Conservation (phyloP, 2,113 vertebrate genomes). For the Gobio gobio region DNA sequence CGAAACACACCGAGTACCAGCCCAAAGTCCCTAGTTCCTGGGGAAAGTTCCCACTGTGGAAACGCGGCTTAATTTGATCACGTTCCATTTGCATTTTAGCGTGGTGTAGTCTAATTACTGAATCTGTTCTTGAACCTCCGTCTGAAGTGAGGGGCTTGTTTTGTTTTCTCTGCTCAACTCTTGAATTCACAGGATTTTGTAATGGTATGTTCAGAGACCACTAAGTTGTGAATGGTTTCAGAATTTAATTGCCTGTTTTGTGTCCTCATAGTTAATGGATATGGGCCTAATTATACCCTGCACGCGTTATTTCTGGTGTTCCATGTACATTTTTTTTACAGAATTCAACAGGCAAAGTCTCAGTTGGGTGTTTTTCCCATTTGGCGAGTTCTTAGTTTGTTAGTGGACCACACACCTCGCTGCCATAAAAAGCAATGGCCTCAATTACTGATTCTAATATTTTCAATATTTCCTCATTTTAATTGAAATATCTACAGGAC, state of each 20-base stretch:
- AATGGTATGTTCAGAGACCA: background rate
- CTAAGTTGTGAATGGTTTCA: background rate
- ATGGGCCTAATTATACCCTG: slow-evolving; percentile 9
- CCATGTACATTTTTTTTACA: background rate
- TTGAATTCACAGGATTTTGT: slow-evolving; percentile 4
- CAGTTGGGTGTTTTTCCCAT: slow-evolving; percentile 39
- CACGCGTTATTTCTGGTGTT: background rate
- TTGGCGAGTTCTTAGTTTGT: slow-evolving; percentile 35
- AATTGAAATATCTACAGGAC: slow-evolving; percentile 21
- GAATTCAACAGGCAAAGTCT: slow-evolving; percentile 12
- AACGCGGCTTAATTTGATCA: background rate
- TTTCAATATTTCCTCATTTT: slow-evolving; percentile 26
- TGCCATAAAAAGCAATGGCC: slow-evolving; percentile 36
- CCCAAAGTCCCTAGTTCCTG: too few species aligned
- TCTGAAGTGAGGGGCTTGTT: background rate
- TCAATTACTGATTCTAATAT: slow-evolving; percentile 38
- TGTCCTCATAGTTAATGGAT: background rate
- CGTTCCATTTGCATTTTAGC: background rate
- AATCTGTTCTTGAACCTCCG: background rate
- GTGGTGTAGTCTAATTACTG: background rate
- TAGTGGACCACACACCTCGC: slow-evolving; percentile 25
- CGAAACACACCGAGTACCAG: too few species aligned
- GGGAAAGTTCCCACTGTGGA: too few species aligned
- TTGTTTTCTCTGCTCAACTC: background rate
- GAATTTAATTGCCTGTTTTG: slow-evolving; percentile 30